Evolutionary conservation across 2,888 invertebrate species (phyloP).

Genomic region (Drosophila pseudotakahashii): DNA sequence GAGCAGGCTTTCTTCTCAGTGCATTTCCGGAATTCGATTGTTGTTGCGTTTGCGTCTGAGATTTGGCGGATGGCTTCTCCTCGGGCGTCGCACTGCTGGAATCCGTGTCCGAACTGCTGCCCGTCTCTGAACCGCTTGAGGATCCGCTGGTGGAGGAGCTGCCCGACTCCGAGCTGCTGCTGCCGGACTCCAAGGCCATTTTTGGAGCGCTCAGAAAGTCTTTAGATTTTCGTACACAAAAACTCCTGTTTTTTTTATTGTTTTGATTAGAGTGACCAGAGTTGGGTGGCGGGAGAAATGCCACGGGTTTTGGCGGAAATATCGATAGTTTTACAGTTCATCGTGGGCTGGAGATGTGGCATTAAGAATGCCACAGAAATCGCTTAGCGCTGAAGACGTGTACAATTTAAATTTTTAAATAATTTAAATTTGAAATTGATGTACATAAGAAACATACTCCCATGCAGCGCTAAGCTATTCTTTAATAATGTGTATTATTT

Average conservation of each 20-base stretch:
- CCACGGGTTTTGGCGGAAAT: neutral
- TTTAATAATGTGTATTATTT: no score
- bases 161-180: slow-evolving; percentile 87
- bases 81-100: slow-evolving; percentile 85
- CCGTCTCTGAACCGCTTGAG: slow-evolving; percentile 87
- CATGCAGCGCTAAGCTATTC: no score
- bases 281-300: neutral
- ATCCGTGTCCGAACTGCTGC: slow-evolving; percentile 87
- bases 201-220: slow-evolving; percentile 11
- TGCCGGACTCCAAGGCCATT: slow-evolving; percentile 47
- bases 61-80: slow-evolving; percentile 55
- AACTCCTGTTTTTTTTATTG: slow-evolving; percentile 26
- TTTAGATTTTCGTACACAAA: slow-evolving; percentile 31
- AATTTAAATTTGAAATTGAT: no score
- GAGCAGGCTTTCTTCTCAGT: slow-evolving; percentile 14
- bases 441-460: no score
- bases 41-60: slow-evolving; percentile 33
- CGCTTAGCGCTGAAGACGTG: no score
- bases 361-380: no score
- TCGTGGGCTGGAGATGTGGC: neutral
- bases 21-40: slow-evolving; percentile 20
- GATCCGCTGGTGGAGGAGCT: slow-evolving; percentile 88
- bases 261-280: slow-evolving; percentile 36
- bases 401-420: no score
- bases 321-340: neutral